Evolutionary conservation across 2,888 invertebrate species (phyloP).

Genomic region (Ariolimax columbianus): DNA sequence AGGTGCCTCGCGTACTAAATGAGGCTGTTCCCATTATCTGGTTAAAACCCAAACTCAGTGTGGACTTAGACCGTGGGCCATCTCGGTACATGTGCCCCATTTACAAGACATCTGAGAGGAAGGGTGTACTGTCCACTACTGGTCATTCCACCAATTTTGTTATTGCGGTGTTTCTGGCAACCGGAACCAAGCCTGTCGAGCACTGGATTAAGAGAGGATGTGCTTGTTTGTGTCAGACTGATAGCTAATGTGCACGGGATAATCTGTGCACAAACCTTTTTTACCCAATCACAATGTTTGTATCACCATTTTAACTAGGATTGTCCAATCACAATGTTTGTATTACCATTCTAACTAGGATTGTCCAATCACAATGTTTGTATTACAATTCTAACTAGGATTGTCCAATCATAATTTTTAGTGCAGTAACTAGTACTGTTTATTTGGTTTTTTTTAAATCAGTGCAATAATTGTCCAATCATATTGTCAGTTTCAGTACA

Average conservation of each 20-base stretch:
- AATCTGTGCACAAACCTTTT: neutral
- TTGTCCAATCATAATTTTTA: neutral
- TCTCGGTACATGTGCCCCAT: slow-evolving; percentile 78
- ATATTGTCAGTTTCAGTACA: neutral
- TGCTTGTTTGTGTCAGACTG: slow-evolving; percentile 86
- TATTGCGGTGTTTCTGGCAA: slow-evolving; percentile 85
- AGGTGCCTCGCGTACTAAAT: slow-evolving; percentile 88
- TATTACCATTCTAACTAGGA: neutral
- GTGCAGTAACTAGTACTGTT: neutral
- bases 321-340: slow-evolving; percentile 1
- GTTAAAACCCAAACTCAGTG: slow-evolving; percentile 85
- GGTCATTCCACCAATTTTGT: slow-evolving; percentile 93
- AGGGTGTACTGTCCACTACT: slow-evolving; percentile 88
- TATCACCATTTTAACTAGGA: neutral
- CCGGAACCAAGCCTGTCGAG: slow-evolving; percentile 83
- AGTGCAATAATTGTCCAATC: neutral
- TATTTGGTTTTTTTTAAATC: neutral
- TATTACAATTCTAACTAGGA: neutral
- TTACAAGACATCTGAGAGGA: slow-evolving; percentile 80
- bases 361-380: neutral
- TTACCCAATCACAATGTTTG: neutral
- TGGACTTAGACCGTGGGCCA: slow-evolving; percentile 69
- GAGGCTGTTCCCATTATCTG: slow-evolving; percentile 89
- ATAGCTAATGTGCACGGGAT: slow-evolving; percentile 33
- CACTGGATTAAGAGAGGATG: slow-evolving; percentile 92